A percentile compares a stretch with the other conserved stretches of the same genome.
These are phyloP conservation scores for Malthinus seriepunctatus DNA, from an alignment of 2,888 invertebrate genomes.

Conservation along the genomic window DNA sequence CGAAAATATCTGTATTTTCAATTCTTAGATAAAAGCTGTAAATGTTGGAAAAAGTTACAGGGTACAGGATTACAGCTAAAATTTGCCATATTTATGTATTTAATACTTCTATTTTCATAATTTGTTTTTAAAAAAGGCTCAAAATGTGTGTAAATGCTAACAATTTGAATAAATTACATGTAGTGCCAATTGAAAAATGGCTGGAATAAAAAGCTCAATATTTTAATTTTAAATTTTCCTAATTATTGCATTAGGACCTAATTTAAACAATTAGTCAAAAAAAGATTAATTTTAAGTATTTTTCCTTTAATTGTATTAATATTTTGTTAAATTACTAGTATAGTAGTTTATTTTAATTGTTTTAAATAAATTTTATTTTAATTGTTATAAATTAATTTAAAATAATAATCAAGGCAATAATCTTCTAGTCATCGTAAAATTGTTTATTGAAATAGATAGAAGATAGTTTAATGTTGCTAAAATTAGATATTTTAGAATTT, in stretches of 20 bases:
- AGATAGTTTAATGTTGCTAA: not conserved
- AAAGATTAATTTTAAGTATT: not conserved
- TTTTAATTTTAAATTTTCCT: not conserved
- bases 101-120: too few relatives aligned
- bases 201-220: slow-evolving; percentile 1
- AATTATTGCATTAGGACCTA: too few relatives aligned
- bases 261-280: too few relatives aligned
- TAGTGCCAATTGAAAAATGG: not conserved
- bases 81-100: not conserved
- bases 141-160: slow-evolving; percentile 46
- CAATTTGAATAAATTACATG: not conserved
- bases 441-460: slow-evolving; percentile 2
- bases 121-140: too few relatives aligned
- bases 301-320: not conserved
- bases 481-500: not conserved
- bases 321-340: slow-evolving; percentile 1
- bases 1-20: too few relatives aligned
- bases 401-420: not conserved
- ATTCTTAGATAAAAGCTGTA: too few relatives aligned
- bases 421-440: slow-evolving; percentile 2
- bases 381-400: not conserved
- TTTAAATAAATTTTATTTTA: not conserved
- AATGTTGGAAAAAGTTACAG: too few relatives aligned
- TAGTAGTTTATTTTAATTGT: not conserved
- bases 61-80: not conserved